Percentiles rank a stretch among this genome's conserved stretches.
Conservation (phyloP, 2,113 vertebrate genomes). For the Porphyrio hochstetteri region DNA sequence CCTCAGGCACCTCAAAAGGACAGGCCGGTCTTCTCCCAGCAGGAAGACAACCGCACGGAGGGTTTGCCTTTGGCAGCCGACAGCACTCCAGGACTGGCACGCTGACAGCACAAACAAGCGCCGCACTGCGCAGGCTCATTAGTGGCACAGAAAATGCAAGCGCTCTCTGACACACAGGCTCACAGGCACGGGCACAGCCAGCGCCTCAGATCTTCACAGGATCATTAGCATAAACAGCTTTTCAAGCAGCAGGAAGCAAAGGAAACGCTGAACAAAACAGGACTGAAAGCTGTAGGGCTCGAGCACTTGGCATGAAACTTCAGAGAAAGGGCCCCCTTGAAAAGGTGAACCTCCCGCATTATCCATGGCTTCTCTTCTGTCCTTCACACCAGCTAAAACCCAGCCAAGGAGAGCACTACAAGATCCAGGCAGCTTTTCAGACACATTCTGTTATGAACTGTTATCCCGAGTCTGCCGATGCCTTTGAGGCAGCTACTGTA, state of each 20-base stretch:
- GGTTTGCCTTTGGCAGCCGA: not conserved
- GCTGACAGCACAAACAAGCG: conserved; percentile 48
- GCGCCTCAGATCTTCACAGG: conserved; percentile 62
- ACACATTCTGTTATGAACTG: conserved; percentile 32
- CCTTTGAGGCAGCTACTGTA: conserved; percentile 52
- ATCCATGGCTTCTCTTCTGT: not conserved
- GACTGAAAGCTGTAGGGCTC: conserved; percentile 35
- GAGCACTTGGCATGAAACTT: not conserved
- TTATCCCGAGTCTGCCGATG: conserved; percentile 43
- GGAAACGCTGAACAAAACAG: conserved; percentile 41
- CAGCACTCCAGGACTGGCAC: conserved; percentile 26
- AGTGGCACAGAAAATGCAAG: not conserved
- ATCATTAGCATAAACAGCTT: conserved; percentile 68
- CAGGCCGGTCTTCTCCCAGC: not conserved
- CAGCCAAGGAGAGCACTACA: not conserved
- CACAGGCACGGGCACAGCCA: conserved; percentile 9
- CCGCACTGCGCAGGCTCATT: conserved; percentile 31
- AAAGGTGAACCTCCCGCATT: not conserved
- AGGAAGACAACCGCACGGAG: not conserved
- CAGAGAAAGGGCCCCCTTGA: conserved; percentile 14
- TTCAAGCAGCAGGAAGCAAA: conserved; percentile 66
- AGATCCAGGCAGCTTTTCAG: conserved; percentile 31
- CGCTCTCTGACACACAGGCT: not conserved
- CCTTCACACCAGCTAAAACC: not conserved
- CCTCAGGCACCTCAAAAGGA: not conserved